phyloP scores from a whole-genome alignment of 2,113 vertebrate species.

The Rhabdornis inornatus region DNA sequence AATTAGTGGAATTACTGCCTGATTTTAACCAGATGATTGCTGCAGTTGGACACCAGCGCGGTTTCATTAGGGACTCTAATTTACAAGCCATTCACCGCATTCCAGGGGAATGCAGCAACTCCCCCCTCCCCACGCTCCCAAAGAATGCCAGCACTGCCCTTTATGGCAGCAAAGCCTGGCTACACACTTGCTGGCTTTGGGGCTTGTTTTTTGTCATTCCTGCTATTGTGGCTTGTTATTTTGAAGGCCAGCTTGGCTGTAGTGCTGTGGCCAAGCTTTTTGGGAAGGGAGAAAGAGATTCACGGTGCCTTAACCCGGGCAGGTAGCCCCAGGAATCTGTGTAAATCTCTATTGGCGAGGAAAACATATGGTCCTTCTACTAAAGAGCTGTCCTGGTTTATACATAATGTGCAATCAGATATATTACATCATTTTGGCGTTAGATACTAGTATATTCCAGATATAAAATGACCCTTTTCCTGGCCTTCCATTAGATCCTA shows the following conservation, averaged over 20 bases:
- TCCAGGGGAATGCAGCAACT: slow-evolving; percentile 83
- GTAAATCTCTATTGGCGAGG: not conserved
- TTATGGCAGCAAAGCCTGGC: slow-evolving; percentile 64
- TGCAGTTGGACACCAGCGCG: slow-evolving; percentile 90
- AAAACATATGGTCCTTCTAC: not conserved
- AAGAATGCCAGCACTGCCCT: slow-evolving; percentile 75
- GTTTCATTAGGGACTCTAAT: slow-evolving; percentile 98
- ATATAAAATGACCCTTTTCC: slow-evolving; percentile 50
- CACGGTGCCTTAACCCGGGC: not conserved
- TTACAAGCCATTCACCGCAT: slow-evolving; percentile 92
- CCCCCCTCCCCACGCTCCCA: slow-evolving; percentile 71
- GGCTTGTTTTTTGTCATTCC: not conserved
- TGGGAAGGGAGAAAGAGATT: not conserved
- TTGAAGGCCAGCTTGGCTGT: not conserved
- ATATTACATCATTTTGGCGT: slow-evolving; percentile 35
- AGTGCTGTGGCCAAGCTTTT: not conserved
- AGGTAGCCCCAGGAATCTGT: not conserved
- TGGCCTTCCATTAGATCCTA: slow-evolving; percentile 46
- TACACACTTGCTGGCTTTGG: not conserved
- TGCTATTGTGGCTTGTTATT: slow-evolving; percentile 10
- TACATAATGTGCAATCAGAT: slow-evolving; percentile 34
- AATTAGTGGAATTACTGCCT: slow-evolving; percentile 98
- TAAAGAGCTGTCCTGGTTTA: not conserved
- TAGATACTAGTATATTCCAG: slow-evolving; percentile 33
- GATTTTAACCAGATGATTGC: slow-evolving; percentile 99